phyloP scores from a whole-genome alignment of 2,797 vertebrate species.

The Leptoclinus maculatus region DNA sequence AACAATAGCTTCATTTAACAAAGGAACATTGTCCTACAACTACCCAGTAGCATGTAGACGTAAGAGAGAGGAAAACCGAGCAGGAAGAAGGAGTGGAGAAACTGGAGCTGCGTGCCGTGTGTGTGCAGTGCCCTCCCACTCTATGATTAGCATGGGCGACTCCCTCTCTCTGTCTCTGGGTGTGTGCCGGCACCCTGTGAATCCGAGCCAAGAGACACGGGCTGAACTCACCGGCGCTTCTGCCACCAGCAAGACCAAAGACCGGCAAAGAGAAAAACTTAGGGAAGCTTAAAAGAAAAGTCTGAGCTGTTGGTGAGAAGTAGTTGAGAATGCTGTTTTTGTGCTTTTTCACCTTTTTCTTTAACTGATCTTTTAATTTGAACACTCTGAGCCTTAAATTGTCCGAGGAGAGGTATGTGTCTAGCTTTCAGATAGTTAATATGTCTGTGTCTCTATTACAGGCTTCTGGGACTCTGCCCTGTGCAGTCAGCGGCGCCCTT shows the following conservation, averaged over 20 bases:
- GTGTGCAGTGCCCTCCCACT: constrained; percentile 66
- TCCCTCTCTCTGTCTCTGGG: constrained; percentile 64
- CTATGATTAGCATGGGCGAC: constrained; percentile 64
- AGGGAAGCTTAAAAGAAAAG: constrained; percentile 4
- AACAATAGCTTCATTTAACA: neutral
- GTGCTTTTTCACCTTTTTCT: neutral
- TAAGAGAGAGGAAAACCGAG: constrained; percentile 41
- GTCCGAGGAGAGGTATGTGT: constrained; percentile 8
- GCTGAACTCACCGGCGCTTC: constrained; percentile 34
- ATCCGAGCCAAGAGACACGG: constrained; percentile 54
- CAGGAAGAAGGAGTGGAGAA: constrained; percentile 61
- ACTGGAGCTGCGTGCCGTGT: constrained; percentile 51
- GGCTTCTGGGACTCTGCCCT: constrained; percentile 94
- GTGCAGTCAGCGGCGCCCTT: constrained; percentile 78
- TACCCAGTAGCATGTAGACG: neutral
- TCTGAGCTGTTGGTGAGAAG: constrained; percentile 37
- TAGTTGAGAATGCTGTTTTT: neutral
- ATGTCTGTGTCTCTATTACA: constrained; percentile 72
- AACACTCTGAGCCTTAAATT: neutral
- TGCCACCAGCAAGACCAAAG: neutral
- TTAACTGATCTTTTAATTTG: neutral
- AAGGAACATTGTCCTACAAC: constrained; percentile 2
- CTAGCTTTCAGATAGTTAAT: constrained; percentile 26
- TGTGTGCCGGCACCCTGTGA: constrained; percentile 63
- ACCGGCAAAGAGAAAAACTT: constrained; percentile 2